Evolutionary conservation across 2,888 invertebrate species (phyloP).

Genomic region (Hirtodrosophila alboralis): DNA sequence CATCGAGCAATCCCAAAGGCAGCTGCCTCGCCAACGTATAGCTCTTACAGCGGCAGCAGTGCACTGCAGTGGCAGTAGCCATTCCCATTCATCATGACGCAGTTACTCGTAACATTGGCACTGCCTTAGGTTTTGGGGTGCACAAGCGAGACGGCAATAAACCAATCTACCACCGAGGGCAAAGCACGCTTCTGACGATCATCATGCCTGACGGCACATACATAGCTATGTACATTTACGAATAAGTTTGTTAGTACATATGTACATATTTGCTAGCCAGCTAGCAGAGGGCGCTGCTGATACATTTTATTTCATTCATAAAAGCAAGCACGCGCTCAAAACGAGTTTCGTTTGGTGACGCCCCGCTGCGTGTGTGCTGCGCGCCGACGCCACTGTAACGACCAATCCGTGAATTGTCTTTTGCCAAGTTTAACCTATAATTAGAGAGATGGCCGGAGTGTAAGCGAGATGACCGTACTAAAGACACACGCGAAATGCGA

Average conservation of each 20-base stretch:
- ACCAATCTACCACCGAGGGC: slow-evolving; percentile 43
- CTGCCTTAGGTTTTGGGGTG: slow-evolving; percentile 18
- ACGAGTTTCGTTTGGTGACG: slow-evolving; percentile 65
- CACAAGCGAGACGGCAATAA: slow-evolving; percentile 55
- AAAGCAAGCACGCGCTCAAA: slow-evolving; percentile 50
- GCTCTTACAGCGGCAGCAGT: slow-evolving; percentile 20
- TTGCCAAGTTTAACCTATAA: slow-evolving; percentile 78
- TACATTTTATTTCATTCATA: slow-evolving; percentile 65
- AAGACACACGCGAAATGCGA: slow-evolving; percentile 33
- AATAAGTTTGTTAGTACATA: no score
- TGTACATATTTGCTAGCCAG: slow-evolving; percentile 21
- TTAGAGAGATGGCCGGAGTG: slow-evolving; percentile 83
- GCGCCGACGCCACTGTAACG: slow-evolving; percentile 29
- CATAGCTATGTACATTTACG: no score
- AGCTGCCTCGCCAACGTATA: slow-evolving; percentile 17
- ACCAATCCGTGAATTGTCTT: slow-evolving; percentile 75
- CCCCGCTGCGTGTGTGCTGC: slow-evolving; percentile 61
- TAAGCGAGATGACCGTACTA: slow-evolving; percentile 45
- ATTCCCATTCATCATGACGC: slow-evolving; percentile 62
- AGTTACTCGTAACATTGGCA: slow-evolving; percentile 54
- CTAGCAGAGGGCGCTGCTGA: slow-evolving; percentile 26
- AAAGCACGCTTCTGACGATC: slow-evolving; percentile 17
- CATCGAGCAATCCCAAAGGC: slow-evolving; percentile 36
- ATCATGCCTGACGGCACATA: slow-evolving; percentile 26
- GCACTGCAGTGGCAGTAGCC: no score